Evolutionary conservation across 2,797 vertebrate genomes (phyloP).

Genomic region (Aphelocoma californica): DNA sequence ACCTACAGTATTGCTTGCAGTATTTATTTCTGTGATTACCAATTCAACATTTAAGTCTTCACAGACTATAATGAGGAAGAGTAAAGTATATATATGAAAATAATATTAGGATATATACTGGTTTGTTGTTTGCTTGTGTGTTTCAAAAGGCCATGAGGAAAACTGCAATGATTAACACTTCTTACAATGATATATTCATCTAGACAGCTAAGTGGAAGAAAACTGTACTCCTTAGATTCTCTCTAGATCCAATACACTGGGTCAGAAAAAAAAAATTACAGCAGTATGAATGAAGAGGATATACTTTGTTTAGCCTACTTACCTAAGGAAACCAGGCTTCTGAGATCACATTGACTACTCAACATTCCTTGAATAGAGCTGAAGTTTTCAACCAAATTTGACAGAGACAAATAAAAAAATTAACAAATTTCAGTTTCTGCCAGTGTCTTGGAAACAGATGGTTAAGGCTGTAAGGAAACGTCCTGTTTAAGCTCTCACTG

Average conservation of each 20-base stretch:
- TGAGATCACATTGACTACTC: not conserved
- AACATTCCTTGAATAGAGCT: not conserved
- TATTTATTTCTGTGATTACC: not conserved
- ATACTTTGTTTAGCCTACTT: not conserved
- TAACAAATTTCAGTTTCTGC: not conserved
- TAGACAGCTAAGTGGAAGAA: not conserved
- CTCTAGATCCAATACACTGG: not conserved
- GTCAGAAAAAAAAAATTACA: not conserved
- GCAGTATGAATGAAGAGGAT: not conserved
- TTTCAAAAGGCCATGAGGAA: not conserved
- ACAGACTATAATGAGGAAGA: not conserved
- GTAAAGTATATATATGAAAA: not conserved
- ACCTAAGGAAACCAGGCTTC: not conserved
- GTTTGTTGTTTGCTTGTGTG: not conserved
- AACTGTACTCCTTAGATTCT: not conserved
- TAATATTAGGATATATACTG: not conserved
- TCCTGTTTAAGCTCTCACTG: not conserved
- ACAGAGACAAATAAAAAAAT: not conserved
- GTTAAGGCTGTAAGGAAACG: not conserved
- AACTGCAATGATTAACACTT: not conserved
- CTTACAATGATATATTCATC: not conserved
- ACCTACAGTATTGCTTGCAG: not conserved
- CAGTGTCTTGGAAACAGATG: not conserved
- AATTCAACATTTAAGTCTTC: not conserved
- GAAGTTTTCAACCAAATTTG: constrained; percentile 15